Conservation (phyloP, 35 echinoderm and acorn worm species). For the Acanthaster planci region DNA sequence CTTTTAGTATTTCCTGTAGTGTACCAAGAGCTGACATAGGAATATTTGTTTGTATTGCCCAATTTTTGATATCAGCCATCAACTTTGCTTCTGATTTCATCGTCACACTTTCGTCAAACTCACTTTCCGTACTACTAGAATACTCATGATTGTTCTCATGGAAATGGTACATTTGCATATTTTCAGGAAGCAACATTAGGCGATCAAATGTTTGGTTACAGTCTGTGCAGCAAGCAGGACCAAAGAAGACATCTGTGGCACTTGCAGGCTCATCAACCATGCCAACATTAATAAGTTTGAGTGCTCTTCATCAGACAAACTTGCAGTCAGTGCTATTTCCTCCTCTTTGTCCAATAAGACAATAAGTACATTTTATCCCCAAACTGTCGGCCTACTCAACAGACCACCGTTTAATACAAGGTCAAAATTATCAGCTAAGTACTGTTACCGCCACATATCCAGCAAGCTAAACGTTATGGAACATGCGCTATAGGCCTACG, state of each 20-base stretch:
- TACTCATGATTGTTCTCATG: no score
- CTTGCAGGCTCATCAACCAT: no score
- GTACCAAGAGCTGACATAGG: slow-evolving; percentile 12
- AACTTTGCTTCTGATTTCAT: background rate
- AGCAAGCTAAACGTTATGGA: background rate
- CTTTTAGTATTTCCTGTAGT: slow-evolving; percentile 3
- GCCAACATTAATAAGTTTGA: no score
- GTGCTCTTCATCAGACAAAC: no score
- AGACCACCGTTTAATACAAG: background rate
- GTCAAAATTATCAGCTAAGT: background rate
- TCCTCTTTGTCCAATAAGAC: background rate
- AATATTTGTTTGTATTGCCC: slow-evolving; percentile 10
- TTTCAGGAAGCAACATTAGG: no score
- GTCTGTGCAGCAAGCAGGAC: no score
- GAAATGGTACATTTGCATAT: no score
- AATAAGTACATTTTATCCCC: background rate
- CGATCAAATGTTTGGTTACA: no score
- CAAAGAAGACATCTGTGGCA: no score
- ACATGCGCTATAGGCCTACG: background rate
- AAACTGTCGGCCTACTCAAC: background rate
- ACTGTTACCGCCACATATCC: background rate
- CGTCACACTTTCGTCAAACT: background rate
- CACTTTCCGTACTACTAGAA: background rate
- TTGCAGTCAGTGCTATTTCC: background rate
- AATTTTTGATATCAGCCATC: background rate